Percentiles rank a stretch among this genome's conserved stretches.
phyloP scores from a whole-genome alignment of 2,888 invertebrate species.

The Glyphotaelius pellucidus region DNA sequence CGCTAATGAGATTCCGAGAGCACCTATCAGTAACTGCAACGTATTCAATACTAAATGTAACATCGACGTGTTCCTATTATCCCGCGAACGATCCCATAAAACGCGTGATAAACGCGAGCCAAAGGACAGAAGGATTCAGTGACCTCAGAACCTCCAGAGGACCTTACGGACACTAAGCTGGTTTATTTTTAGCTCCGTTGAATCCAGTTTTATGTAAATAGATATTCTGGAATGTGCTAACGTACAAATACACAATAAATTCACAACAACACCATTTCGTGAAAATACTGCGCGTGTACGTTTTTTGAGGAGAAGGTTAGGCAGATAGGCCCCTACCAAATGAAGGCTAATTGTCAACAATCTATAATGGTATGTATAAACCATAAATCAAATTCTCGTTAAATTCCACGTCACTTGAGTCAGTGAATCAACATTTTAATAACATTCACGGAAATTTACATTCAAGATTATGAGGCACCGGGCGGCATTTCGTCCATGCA shows the following conservation, averaged over 20 bases:
- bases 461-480: no score
- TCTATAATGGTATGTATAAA: not conserved
- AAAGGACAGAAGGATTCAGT: not conserved
- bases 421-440: not conserved
- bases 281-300: not conserved
- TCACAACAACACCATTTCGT: not conserved
- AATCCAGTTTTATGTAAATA: not conserved
- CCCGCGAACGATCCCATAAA: not conserved
- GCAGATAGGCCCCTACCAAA: not conserved
- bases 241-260: not conserved
- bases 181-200: not conserved
- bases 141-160: not conserved
- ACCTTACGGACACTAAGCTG: not conserved
- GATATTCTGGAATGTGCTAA: not conserved
- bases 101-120: not conserved
- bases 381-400: not conserved
- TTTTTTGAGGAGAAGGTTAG: not conserved
- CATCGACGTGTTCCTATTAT: not conserved
- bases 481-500: no score
- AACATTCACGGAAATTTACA: not conserved
- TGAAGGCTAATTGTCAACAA: not conserved
- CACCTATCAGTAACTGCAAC: not conserved
- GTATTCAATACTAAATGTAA: not conserved
- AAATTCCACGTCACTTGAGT: not conserved
- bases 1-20: not conserved